Conservation (phyloP, 2,113 vertebrate species). For the Ptyas mucosa region DNA sequence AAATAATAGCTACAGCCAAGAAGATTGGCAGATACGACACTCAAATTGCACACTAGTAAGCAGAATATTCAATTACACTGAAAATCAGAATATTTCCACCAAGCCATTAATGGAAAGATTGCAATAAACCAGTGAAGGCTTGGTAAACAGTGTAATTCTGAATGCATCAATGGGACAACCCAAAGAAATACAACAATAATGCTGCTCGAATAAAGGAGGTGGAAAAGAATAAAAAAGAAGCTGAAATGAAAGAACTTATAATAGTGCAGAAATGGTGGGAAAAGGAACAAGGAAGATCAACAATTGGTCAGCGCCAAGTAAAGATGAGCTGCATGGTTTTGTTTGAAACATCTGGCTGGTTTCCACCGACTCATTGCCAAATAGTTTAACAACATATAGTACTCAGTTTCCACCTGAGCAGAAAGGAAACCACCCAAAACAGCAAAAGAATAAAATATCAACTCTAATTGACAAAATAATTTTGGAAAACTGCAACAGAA, state of each 20-base stretch:
- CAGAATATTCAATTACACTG: background rate
- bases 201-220: background rate
- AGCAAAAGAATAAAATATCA: background rate
- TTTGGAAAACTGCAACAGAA: background rate
- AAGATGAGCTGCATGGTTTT: background rate
- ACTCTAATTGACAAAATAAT: background rate
- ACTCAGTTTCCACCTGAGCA: background rate
- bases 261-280: background rate
- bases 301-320: background rate
- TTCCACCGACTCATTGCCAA: background rate
- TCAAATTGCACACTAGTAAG: background rate
- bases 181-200: background rate
- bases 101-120: background rate
- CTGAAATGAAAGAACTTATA: background rate
- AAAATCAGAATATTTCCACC: background rate
- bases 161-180: background rate
- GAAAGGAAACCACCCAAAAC: background rate
- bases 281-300: background rate
- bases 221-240: background rate
- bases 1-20: background rate
- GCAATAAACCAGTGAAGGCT: background rate
- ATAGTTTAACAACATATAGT: background rate
- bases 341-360: background rate
- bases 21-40: background rate
- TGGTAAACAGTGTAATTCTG: background rate